Evolutionary conservation across 2,888 invertebrate genomes (phyloP).

Genomic region (Nomada ferruginata): DNA sequence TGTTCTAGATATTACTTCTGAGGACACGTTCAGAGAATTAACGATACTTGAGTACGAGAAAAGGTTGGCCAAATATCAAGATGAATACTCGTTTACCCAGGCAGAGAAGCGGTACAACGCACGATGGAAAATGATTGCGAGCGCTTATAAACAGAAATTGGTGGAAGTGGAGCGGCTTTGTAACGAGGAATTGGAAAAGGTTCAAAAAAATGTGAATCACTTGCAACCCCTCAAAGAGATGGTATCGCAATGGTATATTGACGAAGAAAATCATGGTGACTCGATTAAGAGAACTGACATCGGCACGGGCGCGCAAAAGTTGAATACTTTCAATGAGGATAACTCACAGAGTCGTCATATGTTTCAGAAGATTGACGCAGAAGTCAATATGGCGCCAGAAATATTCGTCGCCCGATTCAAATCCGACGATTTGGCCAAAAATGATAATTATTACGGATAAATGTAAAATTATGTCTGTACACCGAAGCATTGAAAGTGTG

Average conservation of each 20-base stretch:
- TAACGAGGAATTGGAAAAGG: constrained; percentile 82
- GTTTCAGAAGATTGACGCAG: constrained; percentile 62
- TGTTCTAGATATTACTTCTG: constrained; percentile 63
- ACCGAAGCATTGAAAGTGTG: not conserved
- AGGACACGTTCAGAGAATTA: constrained; percentile 71
- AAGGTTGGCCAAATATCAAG: constrained; percentile 78
- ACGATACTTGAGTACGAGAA: constrained; percentile 78
- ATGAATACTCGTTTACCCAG: constrained; percentile 75
- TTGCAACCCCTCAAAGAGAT: constrained; percentile 82
- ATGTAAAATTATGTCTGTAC: not conserved
- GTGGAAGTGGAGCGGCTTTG: constrained; percentile 84
- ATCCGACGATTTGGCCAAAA: constrained; percentile 43
- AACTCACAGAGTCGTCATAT: constrained; percentile 9
- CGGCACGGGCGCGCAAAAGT: not conserved
- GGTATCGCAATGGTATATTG: constrained; percentile 80
- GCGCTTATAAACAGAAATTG: constrained; percentile 81
- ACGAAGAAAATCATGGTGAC: constrained; percentile 67
- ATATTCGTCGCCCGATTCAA: constrained; percentile 66
- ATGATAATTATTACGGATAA: constrained; percentile 19
- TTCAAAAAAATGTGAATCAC: constrained; percentile 81
- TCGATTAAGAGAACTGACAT: constrained; percentile 35
- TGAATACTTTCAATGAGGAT: not conserved
- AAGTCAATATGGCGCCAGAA: constrained; percentile 74
- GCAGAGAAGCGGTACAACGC: constrained; percentile 79
- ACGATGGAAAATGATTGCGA: constrained; percentile 80